Conservation (phyloP, 2,888 invertebrate species). For the Chymomyza amoena region DNA sequence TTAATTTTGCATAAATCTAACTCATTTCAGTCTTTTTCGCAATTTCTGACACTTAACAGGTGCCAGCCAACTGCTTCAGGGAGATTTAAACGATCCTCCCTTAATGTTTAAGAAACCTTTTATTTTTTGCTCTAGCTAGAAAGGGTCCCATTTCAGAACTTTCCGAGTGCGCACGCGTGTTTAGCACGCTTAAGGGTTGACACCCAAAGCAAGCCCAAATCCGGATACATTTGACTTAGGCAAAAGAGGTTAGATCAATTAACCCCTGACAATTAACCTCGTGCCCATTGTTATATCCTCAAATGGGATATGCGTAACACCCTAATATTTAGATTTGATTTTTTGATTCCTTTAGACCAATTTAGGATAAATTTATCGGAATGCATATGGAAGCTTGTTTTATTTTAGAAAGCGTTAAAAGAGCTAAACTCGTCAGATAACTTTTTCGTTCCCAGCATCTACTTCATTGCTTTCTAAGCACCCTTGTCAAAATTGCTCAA, state of each 20-base stretch:
- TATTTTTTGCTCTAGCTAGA: neutral
- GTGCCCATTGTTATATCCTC: conserved; percentile 21
- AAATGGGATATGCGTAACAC: conserved; percentile 34
- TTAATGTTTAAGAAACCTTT: neutral
- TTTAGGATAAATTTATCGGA: neutral
- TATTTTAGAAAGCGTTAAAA: neutral
- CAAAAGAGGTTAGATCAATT: conserved; percentile 45
- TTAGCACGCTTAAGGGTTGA: conserved; percentile 56
- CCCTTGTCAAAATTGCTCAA: conserved; percentile 35
- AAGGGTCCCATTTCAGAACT: conserved; percentile 58
- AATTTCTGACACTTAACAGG: no score
- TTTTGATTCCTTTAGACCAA: neutral
- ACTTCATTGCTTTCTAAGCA: conserved; percentile 33
- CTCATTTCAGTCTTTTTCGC: no score
- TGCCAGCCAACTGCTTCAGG: no score
- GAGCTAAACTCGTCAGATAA: conserved; percentile 44
- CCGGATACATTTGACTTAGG: conserved; percentile 33
- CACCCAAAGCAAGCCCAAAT: conserved; percentile 33
- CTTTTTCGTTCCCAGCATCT: conserved; percentile 56
- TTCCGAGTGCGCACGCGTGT: conserved; percentile 54
- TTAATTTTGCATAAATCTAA: neutral
- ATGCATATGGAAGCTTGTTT: neutral
- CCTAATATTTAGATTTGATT: neutral
- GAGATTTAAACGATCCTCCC: neutral
- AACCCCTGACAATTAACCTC: conserved; percentile 56